Evolutionary conservation across 2,888 invertebrate genomes (phyloP).

Genomic region (Harpalus rubripes): DNA sequence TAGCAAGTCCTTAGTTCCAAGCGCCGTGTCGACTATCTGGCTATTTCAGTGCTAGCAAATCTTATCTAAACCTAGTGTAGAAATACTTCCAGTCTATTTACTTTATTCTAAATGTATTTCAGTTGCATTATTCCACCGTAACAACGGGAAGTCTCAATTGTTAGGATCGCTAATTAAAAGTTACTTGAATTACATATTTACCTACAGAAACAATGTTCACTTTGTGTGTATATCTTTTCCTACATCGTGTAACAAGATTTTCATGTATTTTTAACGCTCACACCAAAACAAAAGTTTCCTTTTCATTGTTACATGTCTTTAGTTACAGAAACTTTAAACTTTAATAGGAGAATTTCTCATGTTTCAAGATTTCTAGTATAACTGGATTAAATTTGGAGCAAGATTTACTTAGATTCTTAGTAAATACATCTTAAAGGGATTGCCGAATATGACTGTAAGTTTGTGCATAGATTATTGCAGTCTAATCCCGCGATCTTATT

Average conservation of each 20-base stretch:
- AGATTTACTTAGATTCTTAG: conserved; percentile 7
- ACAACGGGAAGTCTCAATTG: background rate
- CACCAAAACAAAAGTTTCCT: background rate
- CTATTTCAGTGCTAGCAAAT: conserved; percentile 34
- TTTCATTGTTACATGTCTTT: background rate
- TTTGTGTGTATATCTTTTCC: background rate
- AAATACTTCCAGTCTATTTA: conserved; percentile 35
- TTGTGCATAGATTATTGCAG: conserved; percentile 48
- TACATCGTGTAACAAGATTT: background rate
- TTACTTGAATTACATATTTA: conserved; percentile 10
- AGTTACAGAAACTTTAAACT: background rate
- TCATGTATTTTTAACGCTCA: background rate
- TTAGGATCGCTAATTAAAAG: conserved; percentile 15
- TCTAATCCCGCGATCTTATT: conserved; percentile 21
- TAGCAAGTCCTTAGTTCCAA: conserved; percentile 14
- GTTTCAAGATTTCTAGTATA: conserved; percentile 5
- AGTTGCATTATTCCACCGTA: conserved; percentile 12
- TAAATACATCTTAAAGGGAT: conserved; percentile 15
- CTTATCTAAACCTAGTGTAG: conserved; percentile 21
- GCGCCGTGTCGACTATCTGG: conserved; percentile 18
- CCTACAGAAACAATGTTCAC: background rate
- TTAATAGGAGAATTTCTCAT: background rate
- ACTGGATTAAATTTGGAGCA: conserved; percentile 1
- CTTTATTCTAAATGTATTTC: conserved; percentile 17
- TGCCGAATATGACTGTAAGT: conserved; percentile 22